phyloP scores from a whole-genome alignment of 2,113 vertebrate species.

The Xenopus borealis region DNA sequence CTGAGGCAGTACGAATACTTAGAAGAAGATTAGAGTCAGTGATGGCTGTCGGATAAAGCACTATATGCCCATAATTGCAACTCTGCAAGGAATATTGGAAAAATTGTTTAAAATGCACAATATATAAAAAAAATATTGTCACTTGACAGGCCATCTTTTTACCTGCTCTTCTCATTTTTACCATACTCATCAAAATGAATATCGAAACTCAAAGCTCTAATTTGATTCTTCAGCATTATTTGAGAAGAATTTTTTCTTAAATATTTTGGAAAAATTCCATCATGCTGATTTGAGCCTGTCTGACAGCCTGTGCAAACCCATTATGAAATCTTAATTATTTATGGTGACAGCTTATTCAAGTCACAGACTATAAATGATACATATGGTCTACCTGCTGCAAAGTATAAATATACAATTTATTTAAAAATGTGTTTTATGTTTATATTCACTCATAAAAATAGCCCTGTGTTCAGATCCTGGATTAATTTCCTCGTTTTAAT shows the following conservation, averaged over 20 bases:
- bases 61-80: constrained; percentile 13
- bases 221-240: too few relatives aligned
- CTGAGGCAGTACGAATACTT: constrained; percentile 6
- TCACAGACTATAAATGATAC: not conserved
- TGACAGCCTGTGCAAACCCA: constrained; percentile 6
- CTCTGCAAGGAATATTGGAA: not conserved
- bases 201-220: too few relatives aligned
- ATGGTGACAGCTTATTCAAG: constrained; percentile 3
- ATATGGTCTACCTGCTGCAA: not conserved
- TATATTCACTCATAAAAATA: too few relatives aligned
- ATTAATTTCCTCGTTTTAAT: too few relatives aligned
- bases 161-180: not conserved
- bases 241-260: too few relatives aligned
- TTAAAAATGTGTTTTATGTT: too few relatives aligned
- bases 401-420: too few relatives aligned
- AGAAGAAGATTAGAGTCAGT: constrained; percentile 13
- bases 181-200: not conserved
- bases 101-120: constrained; percentile 25
- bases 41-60: not conserved
- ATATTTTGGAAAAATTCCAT: not conserved
- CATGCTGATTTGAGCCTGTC: not conserved
- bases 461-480: too few relatives aligned
- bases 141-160: constrained; percentile 1
- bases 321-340: constrained; percentile 29
- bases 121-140: constrained; percentile 1